These are phyloP conservation scores for Micromesistius poutassou DNA, from an alignment of 2,797 vertebrate genomes.

Conservation along the genomic window DNA sequence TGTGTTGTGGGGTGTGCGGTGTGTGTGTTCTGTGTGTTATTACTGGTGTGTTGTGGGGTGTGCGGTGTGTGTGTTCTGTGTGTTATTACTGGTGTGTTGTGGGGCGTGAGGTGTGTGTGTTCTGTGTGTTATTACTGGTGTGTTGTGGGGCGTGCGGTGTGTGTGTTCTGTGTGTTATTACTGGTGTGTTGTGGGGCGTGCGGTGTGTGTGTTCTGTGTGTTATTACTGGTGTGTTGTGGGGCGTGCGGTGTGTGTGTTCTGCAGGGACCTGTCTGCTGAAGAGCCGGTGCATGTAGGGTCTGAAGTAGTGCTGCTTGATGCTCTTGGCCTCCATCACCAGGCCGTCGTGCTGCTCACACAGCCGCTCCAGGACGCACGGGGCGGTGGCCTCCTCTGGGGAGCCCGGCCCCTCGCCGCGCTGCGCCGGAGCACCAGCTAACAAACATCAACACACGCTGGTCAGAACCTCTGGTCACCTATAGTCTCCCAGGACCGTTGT, in stretches of 20 bases:
- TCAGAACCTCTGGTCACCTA: neutral
- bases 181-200: neutral
- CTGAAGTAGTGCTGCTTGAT: conserved; percentile 98
- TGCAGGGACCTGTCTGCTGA: conserved; percentile 88
- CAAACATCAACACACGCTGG: neutral
- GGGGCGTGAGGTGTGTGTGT: too few relatives aligned
- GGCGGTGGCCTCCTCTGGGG: conserved; percentile 66
- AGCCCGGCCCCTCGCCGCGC: conserved; percentile 50
- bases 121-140: too few relatives aligned
- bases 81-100: neutral
- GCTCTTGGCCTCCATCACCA: conserved; percentile 92
- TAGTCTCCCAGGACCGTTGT: too few relatives aligned
- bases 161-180: too few relatives aligned
- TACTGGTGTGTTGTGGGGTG: neutral
- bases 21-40: too few relatives aligned
- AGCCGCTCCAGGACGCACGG: conserved; percentile 84
- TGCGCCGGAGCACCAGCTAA: conserved; percentile 78
- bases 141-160: neutral
- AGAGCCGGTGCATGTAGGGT: conserved; percentile 89
- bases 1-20: neutral
- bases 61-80: too few relatives aligned
- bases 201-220: too few relatives aligned
- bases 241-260: too few relatives aligned
- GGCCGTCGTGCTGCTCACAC: conserved; percentile 90
- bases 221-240: neutral